These are phyloP conservation scores for Drosophila kikkawai DNA, from an alignment of 1,140 invertebrate genomes.

Conservation along the genomic window DNA sequence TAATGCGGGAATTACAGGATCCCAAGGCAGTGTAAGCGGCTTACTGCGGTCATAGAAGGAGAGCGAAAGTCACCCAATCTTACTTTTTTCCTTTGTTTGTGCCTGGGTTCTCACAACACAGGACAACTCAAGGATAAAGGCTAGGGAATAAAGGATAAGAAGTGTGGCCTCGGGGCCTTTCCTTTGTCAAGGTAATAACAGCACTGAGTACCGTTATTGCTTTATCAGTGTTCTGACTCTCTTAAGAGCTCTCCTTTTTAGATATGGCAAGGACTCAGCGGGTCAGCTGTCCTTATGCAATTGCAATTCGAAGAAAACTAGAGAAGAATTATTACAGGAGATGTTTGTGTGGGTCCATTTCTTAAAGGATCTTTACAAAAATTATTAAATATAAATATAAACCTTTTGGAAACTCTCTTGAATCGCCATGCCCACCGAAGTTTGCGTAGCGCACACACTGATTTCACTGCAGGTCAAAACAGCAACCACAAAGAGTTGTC, in stretches of 20 bases:
- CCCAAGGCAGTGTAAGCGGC: constrained; percentile 29
- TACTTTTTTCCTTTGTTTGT: constrained; percentile 7
- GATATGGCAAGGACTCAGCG: constrained; percentile 26
- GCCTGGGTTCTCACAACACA: constrained; percentile 13
- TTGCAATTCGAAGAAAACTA: constrained; percentile 19
- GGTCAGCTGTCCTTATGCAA: constrained; percentile 20
- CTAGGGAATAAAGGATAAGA: constrained; percentile 15
- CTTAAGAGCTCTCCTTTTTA: not conserved
- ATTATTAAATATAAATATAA: not conserved
- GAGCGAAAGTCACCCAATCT: constrained; percentile 35
- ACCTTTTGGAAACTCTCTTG: no score
- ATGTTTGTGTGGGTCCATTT: not conserved
- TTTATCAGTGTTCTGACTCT: constrained; percentile 21
- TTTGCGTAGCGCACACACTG: constrained; percentile 19
- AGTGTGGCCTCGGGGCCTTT: constrained; percentile 23
- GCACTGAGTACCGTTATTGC: constrained; percentile 27
- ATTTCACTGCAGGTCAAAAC: constrained; percentile 50
- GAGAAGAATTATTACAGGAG: constrained; percentile 10
- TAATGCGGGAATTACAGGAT: constrained; percentile 35
- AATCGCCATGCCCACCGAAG: constrained; percentile 2
- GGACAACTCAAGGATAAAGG: constrained; percentile 14
- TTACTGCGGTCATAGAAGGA: constrained; percentile 37
- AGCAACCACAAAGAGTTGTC: constrained; percentile 61
- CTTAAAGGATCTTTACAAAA: no score
- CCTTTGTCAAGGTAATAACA: constrained; percentile 24